Evolutionary conservation across 2,888 invertebrate species (phyloP).

Genomic region (Galerucella nymphaeae): DNA sequence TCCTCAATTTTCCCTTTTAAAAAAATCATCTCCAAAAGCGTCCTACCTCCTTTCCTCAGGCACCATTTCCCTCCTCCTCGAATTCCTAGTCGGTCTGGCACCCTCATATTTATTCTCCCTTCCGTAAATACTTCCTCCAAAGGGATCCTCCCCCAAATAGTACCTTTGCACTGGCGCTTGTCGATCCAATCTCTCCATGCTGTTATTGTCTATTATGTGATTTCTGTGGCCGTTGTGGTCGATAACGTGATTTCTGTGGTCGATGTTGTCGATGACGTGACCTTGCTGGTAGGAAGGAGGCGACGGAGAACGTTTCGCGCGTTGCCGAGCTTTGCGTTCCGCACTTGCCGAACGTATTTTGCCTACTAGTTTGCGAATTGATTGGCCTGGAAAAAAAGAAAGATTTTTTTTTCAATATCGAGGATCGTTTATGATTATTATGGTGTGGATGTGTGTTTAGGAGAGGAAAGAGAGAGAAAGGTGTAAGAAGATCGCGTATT

Average conservation of each 20-base stretch:
- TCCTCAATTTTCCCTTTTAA: neutral
- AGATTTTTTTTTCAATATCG: neutral
- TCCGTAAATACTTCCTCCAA: constrained; percentile 84
- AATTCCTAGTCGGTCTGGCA: constrained; percentile 66
- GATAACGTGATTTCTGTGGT: constrained; percentile 41
- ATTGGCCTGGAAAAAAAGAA: constrained; percentile 72
- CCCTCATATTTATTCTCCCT: constrained; percentile 86
- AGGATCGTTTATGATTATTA: constrained; percentile 2
- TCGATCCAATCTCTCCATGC: constrained; percentile 50
- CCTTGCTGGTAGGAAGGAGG: constrained; percentile 68
- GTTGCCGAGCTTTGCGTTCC: constrained; percentile 69
- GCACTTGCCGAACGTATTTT: constrained; percentile 83
- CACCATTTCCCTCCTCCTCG: constrained; percentile 56
- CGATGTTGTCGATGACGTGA: constrained; percentile 69
- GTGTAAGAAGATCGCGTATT: constrained; percentile 3
- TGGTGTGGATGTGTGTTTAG: neutral
- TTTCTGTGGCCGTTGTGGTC: neutral
- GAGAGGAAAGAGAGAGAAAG: constrained; percentile 10
- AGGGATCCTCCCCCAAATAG: constrained; percentile 89
- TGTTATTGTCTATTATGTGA: constrained; percentile 68
- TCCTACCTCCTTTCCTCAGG: constrained; percentile 69
- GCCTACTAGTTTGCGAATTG: constrained; percentile 83
- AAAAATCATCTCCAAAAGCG: constrained; percentile 12
- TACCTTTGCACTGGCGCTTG: constrained; percentile 66
- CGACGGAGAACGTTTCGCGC: constrained; percentile 71